Evolutionary conservation across 2,888 invertebrate species (phyloP).

Genomic region (Crepidodera aurea): DNA sequence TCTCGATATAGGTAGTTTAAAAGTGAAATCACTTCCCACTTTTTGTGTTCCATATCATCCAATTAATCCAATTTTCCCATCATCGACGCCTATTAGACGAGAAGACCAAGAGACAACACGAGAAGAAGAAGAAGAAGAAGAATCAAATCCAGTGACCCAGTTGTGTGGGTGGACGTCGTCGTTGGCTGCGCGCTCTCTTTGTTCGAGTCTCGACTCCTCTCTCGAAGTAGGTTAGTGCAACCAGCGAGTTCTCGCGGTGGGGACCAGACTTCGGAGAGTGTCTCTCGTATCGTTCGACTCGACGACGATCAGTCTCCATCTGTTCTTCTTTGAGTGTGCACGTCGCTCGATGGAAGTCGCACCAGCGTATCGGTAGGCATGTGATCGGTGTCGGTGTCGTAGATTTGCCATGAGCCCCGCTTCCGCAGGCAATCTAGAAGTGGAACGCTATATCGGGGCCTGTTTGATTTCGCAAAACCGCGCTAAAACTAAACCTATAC

Average conservation of each 20-base stretch:
- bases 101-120: background rate
- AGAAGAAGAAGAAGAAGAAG: slow-evolving; percentile 21
- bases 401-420: slow-evolving; percentile 77
- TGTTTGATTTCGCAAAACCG: slow-evolving; percentile 63
- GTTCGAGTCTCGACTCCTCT: slow-evolving; percentile 47
- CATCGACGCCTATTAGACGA: slow-evolving; percentile 1
- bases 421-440: slow-evolving; percentile 68
- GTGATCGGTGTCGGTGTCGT: slow-evolving; percentile 33
- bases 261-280: slow-evolving; percentile 17
- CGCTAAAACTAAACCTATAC: slow-evolving; percentile 34
- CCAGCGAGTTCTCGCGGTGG: slow-evolving; percentile 40
- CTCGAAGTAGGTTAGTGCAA: slow-evolving; percentile 61
- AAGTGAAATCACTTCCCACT: slow-evolving; percentile 12
- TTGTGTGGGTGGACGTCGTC: slow-evolving; percentile 58
- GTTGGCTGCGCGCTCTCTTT: slow-evolving; percentile 51
- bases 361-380: slow-evolving; percentile 40
- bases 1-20: background rate
- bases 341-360: background rate
- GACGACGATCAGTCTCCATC: slow-evolving; percentile 16
- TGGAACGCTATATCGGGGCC: slow-evolving; percentile 71
- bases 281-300: slow-evolving; percentile 9
- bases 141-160: slow-evolving; percentile 55
- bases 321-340: background rate
- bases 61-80: slow-evolving; percentile 21
- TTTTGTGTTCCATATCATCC: slow-evolving; percentile 4